Percentiles rank a stretch among this genome's conserved stretches.
Conservation (phyloP, 2,113 vertebrate species). For the Pholis gunnellus region DNA sequence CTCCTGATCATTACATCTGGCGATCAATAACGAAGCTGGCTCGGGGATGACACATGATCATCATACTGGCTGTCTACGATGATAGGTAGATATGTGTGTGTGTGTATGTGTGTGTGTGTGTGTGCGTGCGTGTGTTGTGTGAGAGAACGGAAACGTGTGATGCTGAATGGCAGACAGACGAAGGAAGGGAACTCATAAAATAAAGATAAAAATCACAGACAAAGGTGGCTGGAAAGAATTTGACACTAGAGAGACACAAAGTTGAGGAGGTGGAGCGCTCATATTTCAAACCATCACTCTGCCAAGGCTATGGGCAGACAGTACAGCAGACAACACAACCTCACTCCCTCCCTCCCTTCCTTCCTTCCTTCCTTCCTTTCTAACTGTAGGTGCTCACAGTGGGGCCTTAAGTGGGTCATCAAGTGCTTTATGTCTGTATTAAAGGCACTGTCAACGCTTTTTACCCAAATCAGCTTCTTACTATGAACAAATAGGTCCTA, state of each 20-base stretch:
- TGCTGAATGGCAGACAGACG: background rate
- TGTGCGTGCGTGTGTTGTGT: conserved; percentile 8
- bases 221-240: conserved; percentile 51
- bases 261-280: conserved; percentile 20
- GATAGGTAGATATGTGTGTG: conserved; percentile 20
- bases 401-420: background rate
- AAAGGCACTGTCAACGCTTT: background rate
- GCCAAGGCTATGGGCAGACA: conserved; percentile 28
- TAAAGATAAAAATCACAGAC: background rate
- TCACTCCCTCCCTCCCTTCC: conserved; percentile 28
- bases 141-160: conserved; percentile 17
- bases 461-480: background rate
- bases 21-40: conserved; percentile 46
- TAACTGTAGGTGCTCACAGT: background rate
- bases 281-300: conserved; percentile 44
- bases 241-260: conserved; percentile 25
- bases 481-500: background rate
- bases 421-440: background rate
- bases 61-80: conserved; percentile 15
- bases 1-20: conserved; percentile 60
- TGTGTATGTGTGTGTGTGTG: conserved; percentile 14
- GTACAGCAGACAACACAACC: conserved; percentile 23
- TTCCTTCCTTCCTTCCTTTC: background rate
- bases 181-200: background rate
- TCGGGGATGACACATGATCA: conserved; percentile 30